Evolutionary conservation across 35 echinoderm and acorn worm genomes (phyloP).

Genomic region (Anneissia japonica): DNA sequence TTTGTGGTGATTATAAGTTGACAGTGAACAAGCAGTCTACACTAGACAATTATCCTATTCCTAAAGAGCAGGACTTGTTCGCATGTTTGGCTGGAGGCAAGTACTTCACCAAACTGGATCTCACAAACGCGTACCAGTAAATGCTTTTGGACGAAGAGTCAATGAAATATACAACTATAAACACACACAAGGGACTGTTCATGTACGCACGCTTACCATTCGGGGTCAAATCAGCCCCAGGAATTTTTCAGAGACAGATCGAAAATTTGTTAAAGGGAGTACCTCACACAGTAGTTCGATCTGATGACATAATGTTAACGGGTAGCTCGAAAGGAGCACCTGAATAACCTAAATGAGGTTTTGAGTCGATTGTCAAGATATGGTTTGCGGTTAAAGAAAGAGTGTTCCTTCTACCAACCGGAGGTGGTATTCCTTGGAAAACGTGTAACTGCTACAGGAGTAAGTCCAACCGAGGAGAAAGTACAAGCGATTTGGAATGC

Average conservation of each 20-base stretch:
- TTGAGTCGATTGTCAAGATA: slow-evolving; percentile 3
- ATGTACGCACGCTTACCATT: slow-evolving; percentile 38
- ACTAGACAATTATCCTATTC: slow-evolving; percentile 39
- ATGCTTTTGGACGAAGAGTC: slow-evolving; percentile 28
- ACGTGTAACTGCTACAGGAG: slow-evolving; percentile 6
- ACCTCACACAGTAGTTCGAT: slow-evolving; percentile 17
- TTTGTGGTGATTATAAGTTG: slow-evolving; percentile 22
- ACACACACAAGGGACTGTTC: slow-evolving; percentile 53
- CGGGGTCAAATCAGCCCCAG: slow-evolving; percentile 38
- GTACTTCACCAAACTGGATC: slow-evolving; percentile 20
- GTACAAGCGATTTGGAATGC: slow-evolving; percentile 17
- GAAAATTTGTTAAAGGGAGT: slow-evolving; percentile 29
- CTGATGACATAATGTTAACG: slow-evolving; percentile 58
- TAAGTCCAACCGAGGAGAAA: slow-evolving; percentile 17
- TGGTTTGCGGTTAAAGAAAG: slow-evolving; percentile 18
- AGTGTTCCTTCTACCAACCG: slow-evolving; percentile 27
- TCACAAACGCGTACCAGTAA: slow-evolving; percentile 35
- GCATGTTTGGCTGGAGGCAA: slow-evolving; percentile 17
- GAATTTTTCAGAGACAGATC: slow-evolving; percentile 34
- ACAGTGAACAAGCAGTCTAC: slow-evolving; percentile 27
- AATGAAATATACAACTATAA: slow-evolving; percentile 9
- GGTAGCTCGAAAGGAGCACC: slow-evolving; percentile 8
- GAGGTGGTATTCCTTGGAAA: slow-evolving; percentile 29
- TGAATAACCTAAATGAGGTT: slow-evolving; percentile 9
- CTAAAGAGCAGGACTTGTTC: slow-evolving; percentile 47